Evolutionary conservation across 2,797 vertebrate species (phyloP), one percentile per base, ranked within the genome.

Genomic region (Pithecia hirsuta): DNA sequence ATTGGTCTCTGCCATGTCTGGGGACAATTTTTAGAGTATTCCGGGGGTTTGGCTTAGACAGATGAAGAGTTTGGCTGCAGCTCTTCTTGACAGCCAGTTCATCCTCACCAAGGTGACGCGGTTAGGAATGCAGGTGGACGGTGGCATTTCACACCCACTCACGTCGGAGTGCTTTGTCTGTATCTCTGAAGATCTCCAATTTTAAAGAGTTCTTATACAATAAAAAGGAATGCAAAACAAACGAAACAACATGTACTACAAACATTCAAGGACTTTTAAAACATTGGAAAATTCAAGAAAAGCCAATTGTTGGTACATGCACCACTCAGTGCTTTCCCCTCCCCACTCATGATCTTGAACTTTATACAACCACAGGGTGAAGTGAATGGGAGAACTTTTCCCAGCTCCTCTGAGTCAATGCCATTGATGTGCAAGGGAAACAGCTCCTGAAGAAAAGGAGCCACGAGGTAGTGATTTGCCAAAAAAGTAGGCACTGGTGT

Each of bases 361-460:
- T 87, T 50, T 36, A 24, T 67, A 81, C 79, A 70, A 20, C 24
- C 8, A 48, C 24, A 33, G 80, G 41, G 5, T 44, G 46, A 36
- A 59, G 39, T 33, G 79, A 33, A 30, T 61, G 20, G 36, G 59
- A 72, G 10, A 30, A 15, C 20, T 36, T n/a, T 67, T 19, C 64
- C 98, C 97, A 98, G 97, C 48, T 98, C 99, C 8, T 98, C 99
- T 46, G 98, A 98, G 24, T 99, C 99, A 95, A 99, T 99, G 76
- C 99, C 99, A 10, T 99, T 99, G 97, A 98, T 98, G 97, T 98
- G 98, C 41, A 98, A 85, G 98, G 97, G 0, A 97, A 98, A 33
- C 99, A 99, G 95, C 99, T 99, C 75, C 99, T 99, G 78, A 99
- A 98, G 0, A 99, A 99, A 97, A 99, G 99, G 98, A 99, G 99